Evolutionary conservation across 2,797 vertebrate species (phyloP), one percentile per base, ranked within the genome.

Genomic region (Coreius guichenoti): DNA sequence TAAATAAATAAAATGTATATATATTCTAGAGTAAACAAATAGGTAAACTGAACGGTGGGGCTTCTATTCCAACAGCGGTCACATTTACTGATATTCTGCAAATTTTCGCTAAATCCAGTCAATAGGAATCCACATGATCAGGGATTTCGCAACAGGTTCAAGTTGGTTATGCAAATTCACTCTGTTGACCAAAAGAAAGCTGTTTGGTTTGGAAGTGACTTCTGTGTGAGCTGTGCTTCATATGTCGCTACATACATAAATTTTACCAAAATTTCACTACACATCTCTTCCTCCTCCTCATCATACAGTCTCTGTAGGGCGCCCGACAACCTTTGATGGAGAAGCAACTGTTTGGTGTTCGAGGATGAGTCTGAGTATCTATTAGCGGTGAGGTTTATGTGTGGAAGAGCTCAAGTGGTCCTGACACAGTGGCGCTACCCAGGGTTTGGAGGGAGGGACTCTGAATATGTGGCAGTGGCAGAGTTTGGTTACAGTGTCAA

Each of bases 401-500:
- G 29, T 14, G 47, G 17, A 51, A 2, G 3, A 63, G 43, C 72
- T 39, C 21, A 23, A 83, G 29, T 19, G 43, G 29, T 49, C 39
- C 36, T 72, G 36, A 56, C 68, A 72, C n/a, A 58, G 49, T 12
- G 36, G 33, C 11, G 2, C 54, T 74, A 74, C 29, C 51, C 81
- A 54, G 45, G 14, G 45, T 65, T 58, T 74, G 43, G 68, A 51
- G 49, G 26, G 14, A 65, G 61, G 49, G 12, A 31, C 56, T 65
- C 36, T 39, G 39, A 80, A 68, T 13, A 39, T 75, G 69, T 83
- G 84, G 68, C 68, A 63, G 21, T 61, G 82, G 68, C 33, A 43
- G 39, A 49, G 75, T 70, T 51, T 83, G 82, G 78, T 69, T 75
- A 85, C 9, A 17, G 56, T 84, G 86, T 79, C 77, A 8, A 36